Percentiles rank a stretch among this genome's conserved stretches.
These are phyloP conservation scores for Rhinolophus ferrumequinum DNA, from an alignment of 2,113 vertebrate genomes.

Conservation along the genomic window DNA sequence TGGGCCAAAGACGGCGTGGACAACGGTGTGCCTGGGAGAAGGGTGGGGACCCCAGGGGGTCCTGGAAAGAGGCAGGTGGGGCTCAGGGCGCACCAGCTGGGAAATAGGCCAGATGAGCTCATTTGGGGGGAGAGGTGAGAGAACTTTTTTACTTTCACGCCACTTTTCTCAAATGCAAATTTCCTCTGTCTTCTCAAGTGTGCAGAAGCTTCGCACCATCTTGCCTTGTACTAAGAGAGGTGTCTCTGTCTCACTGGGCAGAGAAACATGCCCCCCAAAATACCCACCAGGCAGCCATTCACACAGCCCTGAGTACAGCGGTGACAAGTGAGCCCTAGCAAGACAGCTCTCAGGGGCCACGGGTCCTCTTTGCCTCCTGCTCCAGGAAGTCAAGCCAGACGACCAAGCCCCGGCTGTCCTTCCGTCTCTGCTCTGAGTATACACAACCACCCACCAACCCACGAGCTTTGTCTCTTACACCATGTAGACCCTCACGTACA, in stretches of 20 bases:
- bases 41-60: rapidly evolving
- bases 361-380: not conserved
- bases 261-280: not conserved
- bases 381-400: not conserved
- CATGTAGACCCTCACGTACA: not conserved
- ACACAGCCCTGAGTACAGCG: no score
- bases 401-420: not conserved
- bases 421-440: not conserved
- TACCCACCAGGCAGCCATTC: not conserved
- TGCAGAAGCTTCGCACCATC: rapidly evolving
- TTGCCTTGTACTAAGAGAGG: not conserved
- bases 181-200: not conserved
- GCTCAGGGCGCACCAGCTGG: rapidly evolving
- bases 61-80: not conserved
- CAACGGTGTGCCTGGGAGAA: not conserved
- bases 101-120: not conserved
- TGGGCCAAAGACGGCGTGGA: not conserved
- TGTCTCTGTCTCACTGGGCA: not conserved
- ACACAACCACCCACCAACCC: rapidly evolving
- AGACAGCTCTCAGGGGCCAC: rapidly evolving
- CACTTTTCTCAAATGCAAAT: not conserved
- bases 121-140: rapidly evolving
- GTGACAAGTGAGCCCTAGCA: rapidly evolving
- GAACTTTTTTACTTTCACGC: not conserved
- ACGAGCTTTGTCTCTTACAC: not conserved